phyloP scores from a whole-genome alignment of 1,140 invertebrate species.

The Drosophila bifasciata region DNA sequence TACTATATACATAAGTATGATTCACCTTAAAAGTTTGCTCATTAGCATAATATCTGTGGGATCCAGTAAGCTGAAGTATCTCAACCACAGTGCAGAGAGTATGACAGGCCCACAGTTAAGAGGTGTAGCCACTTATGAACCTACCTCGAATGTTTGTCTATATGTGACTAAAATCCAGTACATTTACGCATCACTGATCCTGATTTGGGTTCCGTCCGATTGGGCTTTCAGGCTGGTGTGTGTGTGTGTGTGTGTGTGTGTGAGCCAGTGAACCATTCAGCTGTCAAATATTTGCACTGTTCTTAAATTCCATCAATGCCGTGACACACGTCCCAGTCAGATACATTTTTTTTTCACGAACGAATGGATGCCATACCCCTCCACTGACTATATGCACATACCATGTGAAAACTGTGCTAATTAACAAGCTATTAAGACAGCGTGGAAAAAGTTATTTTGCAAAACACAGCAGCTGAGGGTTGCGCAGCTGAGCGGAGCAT shows the following conservation, averaged over 20 bases:
- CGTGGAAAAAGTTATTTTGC: slow-evolving; percentile 49
- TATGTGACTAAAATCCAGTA: slow-evolving; percentile 58
- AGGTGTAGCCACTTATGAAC: not conserved
- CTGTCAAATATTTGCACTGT: slow-evolving; percentile 75
- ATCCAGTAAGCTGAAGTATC: too few species aligned
- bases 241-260: slow-evolving; percentile 12
- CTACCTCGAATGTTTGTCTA: not conserved
- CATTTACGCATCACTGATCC: slow-evolving; percentile 75
- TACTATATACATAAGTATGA: too few species aligned
- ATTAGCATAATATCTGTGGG: too few species aligned
- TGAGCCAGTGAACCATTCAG: slow-evolving; percentile 20
- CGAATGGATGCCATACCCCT: not conserved
- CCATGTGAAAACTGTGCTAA: slow-evolving; percentile 59
- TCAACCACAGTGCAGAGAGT: too few species aligned
- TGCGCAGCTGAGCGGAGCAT: slow-evolving; percentile 24
- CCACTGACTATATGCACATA: slow-evolving; percentile 7
- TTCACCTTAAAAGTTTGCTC: too few species aligned
- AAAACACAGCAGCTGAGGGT: slow-evolving; percentile 62
- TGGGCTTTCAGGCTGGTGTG: slow-evolving; percentile 10
- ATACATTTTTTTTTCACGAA: slow-evolving; percentile 12
- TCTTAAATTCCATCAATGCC: slow-evolving; percentile 73
- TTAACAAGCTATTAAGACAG: slow-evolving; percentile 70
- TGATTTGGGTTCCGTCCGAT: slow-evolving; percentile 37
- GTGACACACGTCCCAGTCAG: slow-evolving; percentile 28
- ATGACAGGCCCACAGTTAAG: too few species aligned